These are phyloP conservation scores for Cercopithecus diana DNA, from an alignment of 2,797 vertebrate genomes.

Conservation along the genomic window DNA sequence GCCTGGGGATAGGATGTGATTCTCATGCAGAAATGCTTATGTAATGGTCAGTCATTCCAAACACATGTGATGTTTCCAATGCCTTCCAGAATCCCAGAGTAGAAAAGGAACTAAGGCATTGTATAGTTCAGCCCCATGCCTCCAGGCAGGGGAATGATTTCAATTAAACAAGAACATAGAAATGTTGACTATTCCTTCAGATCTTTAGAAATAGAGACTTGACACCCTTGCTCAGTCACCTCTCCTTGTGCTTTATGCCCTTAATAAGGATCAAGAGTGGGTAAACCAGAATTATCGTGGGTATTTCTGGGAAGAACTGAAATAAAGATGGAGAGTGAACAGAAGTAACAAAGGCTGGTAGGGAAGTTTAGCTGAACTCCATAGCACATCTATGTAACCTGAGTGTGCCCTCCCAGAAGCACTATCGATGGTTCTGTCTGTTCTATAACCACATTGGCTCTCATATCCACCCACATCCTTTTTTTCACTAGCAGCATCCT, in stretches of 20 bases:
- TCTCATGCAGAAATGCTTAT: slow-evolving; percentile 12
- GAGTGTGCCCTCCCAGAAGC: neutral
- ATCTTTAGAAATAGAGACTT: neutral
- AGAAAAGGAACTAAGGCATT: neutral
- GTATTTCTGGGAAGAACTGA: neutral
- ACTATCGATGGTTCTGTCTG: neutral
- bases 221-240: neutral
- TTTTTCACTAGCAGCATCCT: neutral
- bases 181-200: neutral
- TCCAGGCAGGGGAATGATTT: neutral
- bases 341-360: neutral
- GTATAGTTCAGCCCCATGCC: neutral
- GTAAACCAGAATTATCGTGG: neutral
- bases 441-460: neutral
- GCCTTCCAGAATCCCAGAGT: neutral
- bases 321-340: neutral
- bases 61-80: slow-evolving; percentile 18
- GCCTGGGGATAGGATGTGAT: neutral
- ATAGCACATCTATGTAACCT: neutral
- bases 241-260: neutral
- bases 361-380: neutral
- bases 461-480: neutral
- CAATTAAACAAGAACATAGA: slow-evolving; percentile 11
- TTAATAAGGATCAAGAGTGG: neutral
- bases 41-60: neutral